A percentile compares a stretch with the other conserved stretches of the same genome.
phyloP scores from a whole-genome alignment of 2,113 vertebrate species.

The Orientallactaga bullata region DNA sequence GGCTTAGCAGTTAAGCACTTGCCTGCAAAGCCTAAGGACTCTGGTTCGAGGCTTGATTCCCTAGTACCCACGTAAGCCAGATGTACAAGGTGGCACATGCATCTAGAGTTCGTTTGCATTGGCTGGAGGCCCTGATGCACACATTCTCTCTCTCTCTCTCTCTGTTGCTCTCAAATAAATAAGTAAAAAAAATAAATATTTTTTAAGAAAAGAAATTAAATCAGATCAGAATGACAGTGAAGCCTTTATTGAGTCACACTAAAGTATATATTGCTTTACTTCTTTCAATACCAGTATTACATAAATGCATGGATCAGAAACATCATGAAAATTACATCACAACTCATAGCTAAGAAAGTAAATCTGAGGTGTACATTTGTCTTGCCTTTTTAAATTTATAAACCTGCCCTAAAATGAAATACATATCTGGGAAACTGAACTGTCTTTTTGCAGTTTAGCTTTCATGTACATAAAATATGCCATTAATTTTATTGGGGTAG shows the following conservation, averaged over 20 bases:
- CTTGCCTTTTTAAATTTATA: conserved; percentile 84
- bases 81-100: too few relatives aligned
- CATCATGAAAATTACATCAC: conserved; percentile 67
- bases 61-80: too few relatives aligned
- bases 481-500: conserved; percentile 88
- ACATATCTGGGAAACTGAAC: conserved; percentile 83
- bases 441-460: conserved; percentile 86
- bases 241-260: conserved; percentile 82
- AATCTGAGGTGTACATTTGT: conserved; percentile 79
- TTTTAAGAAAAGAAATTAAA: conserved; percentile 15
- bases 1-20: too few relatives aligned
- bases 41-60: too few relatives aligned
- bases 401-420: conserved; percentile 84
- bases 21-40: too few relatives aligned
- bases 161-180: too few relatives aligned
- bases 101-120: too few relatives aligned
- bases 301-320: conserved; percentile 84
- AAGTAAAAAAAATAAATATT: too few relatives aligned
- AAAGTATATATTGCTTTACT: conserved; percentile 83
- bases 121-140: too few relatives aligned
- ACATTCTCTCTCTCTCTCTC: too few relatives aligned
- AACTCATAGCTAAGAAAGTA: conserved; percentile 77
- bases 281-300: conserved; percentile 87
- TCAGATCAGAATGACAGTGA: conserved; percentile 71
- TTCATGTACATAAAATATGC: conserved; percentile 89